Conservation (phyloP, 2,888 invertebrate genomes). For the Drosophila lacicola region DNA sequence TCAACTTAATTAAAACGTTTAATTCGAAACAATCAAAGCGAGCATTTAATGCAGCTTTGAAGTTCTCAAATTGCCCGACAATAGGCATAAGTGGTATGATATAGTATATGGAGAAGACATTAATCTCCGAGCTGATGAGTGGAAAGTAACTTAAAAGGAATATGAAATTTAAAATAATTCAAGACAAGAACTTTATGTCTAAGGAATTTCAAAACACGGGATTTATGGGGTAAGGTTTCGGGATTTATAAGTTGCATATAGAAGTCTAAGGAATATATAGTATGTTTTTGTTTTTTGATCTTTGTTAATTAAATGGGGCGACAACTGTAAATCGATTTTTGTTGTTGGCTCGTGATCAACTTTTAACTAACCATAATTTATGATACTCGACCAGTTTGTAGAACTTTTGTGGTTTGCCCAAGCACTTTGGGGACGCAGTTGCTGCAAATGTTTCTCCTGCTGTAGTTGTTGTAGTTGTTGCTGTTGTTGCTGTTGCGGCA, state of each 20-base stretch:
- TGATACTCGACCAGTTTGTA: constrained; percentile 54
- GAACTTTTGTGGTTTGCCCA: constrained; percentile 49
- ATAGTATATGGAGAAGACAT: too few species aligned
- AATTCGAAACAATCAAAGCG: neutral
- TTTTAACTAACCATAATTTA: constrained; percentile 77
- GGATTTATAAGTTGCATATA: neutral
- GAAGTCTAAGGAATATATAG: neutral
- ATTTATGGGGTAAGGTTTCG: too few species aligned
- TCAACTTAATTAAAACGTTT: constrained; percentile 12
- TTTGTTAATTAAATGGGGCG: constrained; percentile 36
- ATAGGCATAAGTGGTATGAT: neutral
- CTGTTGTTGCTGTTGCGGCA: constrained; percentile 28
- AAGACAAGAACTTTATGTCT: neutral
- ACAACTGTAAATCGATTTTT: constrained; percentile 48
- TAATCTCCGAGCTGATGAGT: too few species aligned
- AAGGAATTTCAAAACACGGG: neutral
- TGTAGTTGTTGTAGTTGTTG: constrained; percentile 14
- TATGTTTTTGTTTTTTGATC: neutral
- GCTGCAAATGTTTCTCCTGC: constrained; percentile 4
- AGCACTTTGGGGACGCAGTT: constrained; percentile 45
- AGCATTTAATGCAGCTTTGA: constrained; percentile 1
- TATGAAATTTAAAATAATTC: too few species aligned
- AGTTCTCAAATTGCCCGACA: neutral
- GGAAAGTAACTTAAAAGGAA: too few species aligned
- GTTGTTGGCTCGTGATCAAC: constrained; percentile 31